A percentile compares a stretch with the other conserved stretches of the same genome.
Conservation (phyloP, 2,797 vertebrate genomes). For the Silurus aristotelis region DNA sequence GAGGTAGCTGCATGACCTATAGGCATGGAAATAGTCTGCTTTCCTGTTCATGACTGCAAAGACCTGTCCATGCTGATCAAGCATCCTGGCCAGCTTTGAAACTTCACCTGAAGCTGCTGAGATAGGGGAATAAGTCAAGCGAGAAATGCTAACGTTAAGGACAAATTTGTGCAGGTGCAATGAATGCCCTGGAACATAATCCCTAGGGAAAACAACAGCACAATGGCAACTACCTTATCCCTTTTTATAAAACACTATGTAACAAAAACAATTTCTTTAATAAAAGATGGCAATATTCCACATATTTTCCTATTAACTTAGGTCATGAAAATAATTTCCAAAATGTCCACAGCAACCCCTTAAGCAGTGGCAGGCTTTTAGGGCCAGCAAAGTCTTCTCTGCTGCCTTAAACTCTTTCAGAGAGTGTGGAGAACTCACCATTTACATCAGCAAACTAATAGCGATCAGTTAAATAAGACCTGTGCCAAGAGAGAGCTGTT, state of each 20-base stretch:
- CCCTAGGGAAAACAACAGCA: neutral
- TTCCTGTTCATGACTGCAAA: conserved; percentile 33
- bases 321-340: no score
- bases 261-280: neutral
- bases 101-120: conserved; percentile 50
- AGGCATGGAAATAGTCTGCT: conserved; percentile 24
- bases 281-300: neutral
- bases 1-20: conserved; percentile 46
- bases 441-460: no score
- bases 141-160: conserved; percentile 50
- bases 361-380: no score
- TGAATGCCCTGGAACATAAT: conserved; percentile 28
- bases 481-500: no score
- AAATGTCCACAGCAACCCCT: neutral
- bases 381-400: no score
- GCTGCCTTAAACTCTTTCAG: no score
- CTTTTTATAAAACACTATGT: neutral
- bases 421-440: no score
- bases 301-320: neutral
- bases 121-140: conserved; percentile 47
- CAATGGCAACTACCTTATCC: neutral
- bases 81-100: conserved; percentile 36
- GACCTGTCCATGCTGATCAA: conserved; percentile 48
- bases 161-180: conserved; percentile 39
- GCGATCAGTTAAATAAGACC: no score